Percentiles rank a stretch among this genome's conserved stretches.
Evolutionary conservation across 35 echinoderm and acorn worm genomes (phyloP).

Genomic region (Diadema setosum): DNA sequence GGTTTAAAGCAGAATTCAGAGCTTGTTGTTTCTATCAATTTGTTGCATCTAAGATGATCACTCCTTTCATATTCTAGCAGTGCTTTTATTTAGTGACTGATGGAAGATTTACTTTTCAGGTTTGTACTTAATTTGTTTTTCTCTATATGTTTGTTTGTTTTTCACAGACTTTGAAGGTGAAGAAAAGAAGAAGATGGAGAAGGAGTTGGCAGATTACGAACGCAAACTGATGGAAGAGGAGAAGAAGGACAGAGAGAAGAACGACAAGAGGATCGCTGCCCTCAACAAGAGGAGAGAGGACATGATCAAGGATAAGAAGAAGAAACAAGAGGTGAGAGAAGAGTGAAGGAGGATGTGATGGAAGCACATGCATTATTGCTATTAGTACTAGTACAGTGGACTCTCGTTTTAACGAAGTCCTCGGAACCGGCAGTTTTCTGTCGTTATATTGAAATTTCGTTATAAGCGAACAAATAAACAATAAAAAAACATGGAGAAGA

Average conservation of each 20-base stretch:
- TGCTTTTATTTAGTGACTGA: too few species aligned
- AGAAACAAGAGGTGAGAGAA: slow-evolving; percentile 68
- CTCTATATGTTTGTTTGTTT: too few species aligned
- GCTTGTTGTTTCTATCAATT: too few species aligned
- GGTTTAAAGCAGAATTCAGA: too few species aligned
- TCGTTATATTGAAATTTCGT: too few species aligned
- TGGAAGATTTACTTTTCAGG: too few species aligned
- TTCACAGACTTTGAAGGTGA: slow-evolving; percentile 73
- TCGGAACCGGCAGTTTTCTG: not conserved
- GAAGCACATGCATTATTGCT: not conserved
- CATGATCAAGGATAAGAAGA: slow-evolving; percentile 88
- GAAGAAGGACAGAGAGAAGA: slow-evolving; percentile 80
- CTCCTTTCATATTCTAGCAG: too few species aligned
- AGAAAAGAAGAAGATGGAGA: slow-evolving; percentile 59
- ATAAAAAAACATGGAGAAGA: too few species aligned
- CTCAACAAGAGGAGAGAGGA: slow-evolving; percentile 91
- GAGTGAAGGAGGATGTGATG: not conserved
- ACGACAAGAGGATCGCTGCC: slow-evolving; percentile 69
- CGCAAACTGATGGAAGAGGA: slow-evolving; percentile 60
- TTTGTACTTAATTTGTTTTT: too few species aligned
- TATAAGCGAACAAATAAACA: too few species aligned
- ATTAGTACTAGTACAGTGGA: not conserved
- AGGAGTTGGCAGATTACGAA: slow-evolving; percentile 70
- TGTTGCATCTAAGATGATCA: too few species aligned
- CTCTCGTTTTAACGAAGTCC: not conserved